A percentile compares a stretch with the other conserved stretches of the same genome.
Conservation (phyloP, 2,797 vertebrate species). For the Manis crassicaudata region DNA sequence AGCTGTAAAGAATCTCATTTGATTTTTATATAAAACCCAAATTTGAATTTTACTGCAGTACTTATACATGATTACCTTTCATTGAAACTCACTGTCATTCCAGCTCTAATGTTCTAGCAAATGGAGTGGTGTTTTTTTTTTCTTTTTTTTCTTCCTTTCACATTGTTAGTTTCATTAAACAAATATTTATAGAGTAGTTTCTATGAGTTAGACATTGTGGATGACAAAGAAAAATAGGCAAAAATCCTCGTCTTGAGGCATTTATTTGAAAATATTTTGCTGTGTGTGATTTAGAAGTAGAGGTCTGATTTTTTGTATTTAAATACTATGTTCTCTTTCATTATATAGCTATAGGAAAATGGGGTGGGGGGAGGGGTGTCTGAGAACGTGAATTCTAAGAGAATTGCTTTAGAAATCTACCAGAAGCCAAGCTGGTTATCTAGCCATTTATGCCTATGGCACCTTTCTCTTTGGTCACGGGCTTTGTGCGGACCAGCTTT, state of each 20-base stretch:
- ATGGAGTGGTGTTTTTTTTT: neutral
- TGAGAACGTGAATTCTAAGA: neutral
- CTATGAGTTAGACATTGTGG: neutral
- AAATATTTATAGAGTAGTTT: slow-evolving; percentile 14
- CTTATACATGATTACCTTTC: slow-evolving; percentile 43
- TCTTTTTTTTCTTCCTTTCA: slow-evolving; percentile 4
- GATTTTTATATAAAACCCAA: slow-evolving; percentile 51
- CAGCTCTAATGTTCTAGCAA: slow-evolving; percentile 38
- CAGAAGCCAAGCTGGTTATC: neutral
- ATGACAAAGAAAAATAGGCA: neutral
- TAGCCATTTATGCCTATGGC: neutral
- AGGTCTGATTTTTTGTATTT: neutral
- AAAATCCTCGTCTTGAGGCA: neutral
- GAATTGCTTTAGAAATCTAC: neutral
- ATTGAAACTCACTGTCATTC: slow-evolving; percentile 50
- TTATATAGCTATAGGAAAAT: neutral
- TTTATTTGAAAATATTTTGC: neutral
- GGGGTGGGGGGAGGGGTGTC: neutral
- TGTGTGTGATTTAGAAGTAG: neutral
- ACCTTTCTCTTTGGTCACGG: neutral
- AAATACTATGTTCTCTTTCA: neutral
- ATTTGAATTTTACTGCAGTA: slow-evolving; percentile 57
- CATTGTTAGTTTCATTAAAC: slow-evolving; percentile 59
- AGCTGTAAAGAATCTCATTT: slow-evolving; percentile 47
- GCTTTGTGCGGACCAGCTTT: neutral